A percentile compares a stretch with the other conserved stretches of the same genome.
Evolutionary conservation across 1,140 invertebrate genomes (phyloP).

Genomic region (Geopemphigus sp.): DNA sequence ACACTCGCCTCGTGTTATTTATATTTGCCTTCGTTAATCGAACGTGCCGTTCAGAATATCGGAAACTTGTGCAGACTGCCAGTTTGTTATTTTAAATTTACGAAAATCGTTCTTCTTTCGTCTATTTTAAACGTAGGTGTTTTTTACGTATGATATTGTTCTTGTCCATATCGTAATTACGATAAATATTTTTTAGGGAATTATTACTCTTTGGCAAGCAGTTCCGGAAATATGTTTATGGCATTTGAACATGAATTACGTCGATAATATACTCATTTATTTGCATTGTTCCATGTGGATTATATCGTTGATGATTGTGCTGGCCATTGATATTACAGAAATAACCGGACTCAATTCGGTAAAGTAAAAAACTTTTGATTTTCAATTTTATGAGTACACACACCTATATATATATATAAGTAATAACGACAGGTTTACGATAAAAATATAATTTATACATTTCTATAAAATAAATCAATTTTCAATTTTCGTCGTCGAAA

Average conservation of each 20-base stretch:
- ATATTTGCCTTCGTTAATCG: background rate
- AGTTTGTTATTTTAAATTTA: conserved; percentile 34
- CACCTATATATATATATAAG: no score
- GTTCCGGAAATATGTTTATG: conserved; percentile 38
- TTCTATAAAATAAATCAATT: no score
- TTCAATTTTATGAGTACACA: no score
- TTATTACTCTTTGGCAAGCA: conserved; percentile 13
- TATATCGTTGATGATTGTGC: conserved; percentile 23
- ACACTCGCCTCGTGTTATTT: conserved; percentile 27
- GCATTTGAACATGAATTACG: background rate
- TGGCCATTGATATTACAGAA: conserved; percentile 36
- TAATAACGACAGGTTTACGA: no score
- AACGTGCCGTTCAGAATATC: background rate
- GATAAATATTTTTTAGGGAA: background rate
- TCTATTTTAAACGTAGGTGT: conserved; percentile 8
- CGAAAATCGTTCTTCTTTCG: conserved; percentile 9
- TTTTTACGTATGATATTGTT: background rate
- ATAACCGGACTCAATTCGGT: conserved; percentile 37
- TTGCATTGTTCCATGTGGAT: conserved; percentile 28
- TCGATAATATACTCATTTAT: conserved; percentile 4
- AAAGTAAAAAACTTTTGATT: conserved; percentile 16
- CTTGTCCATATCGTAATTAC: background rate
- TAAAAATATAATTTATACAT: no score
- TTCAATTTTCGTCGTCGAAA: no score
- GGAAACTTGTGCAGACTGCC: conserved; percentile 4